A percentile compares a stretch with the other conserved stretches of the same genome.
These are phyloP conservation scores for Onychorhynchus coronatus DNA, from an alignment of 2,113 vertebrate genomes.

Conservation along the genomic window DNA sequence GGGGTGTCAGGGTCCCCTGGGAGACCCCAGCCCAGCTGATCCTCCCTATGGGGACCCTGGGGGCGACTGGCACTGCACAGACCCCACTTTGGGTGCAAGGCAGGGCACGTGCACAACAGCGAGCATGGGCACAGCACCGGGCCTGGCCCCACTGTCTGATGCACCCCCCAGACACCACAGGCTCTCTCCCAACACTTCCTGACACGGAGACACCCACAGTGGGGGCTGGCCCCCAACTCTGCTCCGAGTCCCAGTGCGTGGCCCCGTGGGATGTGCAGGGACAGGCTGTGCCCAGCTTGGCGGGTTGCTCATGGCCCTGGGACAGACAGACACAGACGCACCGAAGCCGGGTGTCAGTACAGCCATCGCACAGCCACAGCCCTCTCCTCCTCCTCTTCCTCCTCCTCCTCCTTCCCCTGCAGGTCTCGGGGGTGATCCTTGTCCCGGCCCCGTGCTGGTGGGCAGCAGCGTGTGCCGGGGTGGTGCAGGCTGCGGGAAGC, in stretches of 20 bases:
- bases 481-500: neutral
- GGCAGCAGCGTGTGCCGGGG: neutral
- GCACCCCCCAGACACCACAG: too few relatives aligned
- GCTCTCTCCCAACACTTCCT: rapidly evolving
- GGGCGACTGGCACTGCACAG: rapidly evolving
- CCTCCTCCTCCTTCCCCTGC: neutral
- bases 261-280: neutral
- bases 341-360: neutral
- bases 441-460: rapidly evolving
- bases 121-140: rapidly evolving
- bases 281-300: rapidly evolving
- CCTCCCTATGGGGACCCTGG: rapidly evolving
- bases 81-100: rapidly evolving
- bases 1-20: neutral
- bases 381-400: neutral
- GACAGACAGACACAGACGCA: neutral
- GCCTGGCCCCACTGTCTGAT: too few relatives aligned
- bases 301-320: rapidly evolving
- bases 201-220: rapidly evolving
- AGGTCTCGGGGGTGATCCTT: neutral
- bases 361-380: neutral
- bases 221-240: neutral
- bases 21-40: neutral
- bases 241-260: rapidly evolving
- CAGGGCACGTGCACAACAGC: rapidly evolving